Evolutionary conservation across 2,888 invertebrate species (phyloP).

Genomic region (Hydrotaea diabolus): DNA sequence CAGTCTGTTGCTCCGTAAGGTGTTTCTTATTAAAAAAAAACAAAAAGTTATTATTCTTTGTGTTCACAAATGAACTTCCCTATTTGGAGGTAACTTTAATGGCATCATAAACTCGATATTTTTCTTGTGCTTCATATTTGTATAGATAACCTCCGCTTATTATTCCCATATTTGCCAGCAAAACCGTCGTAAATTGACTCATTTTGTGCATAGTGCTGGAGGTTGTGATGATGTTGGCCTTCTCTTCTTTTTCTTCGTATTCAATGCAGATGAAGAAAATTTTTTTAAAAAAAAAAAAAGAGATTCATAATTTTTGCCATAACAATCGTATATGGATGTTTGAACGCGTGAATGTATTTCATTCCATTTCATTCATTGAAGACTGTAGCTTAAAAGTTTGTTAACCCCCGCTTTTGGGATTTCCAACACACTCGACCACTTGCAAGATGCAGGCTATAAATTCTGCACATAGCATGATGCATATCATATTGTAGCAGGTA

Average conservation of each 20-base stretch:
- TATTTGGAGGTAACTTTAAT: neutral
- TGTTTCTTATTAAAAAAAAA: too few relatives aligned
- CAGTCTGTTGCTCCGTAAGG: too few relatives aligned
- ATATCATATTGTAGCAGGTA: neutral
- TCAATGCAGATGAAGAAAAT: too few relatives aligned
- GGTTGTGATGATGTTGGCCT: neutral
- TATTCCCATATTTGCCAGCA: neutral
- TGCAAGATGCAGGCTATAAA: slow-evolving; percentile 16
- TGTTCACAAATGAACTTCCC: neutral
- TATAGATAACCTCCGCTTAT: neutral
- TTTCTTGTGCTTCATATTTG: neutral
- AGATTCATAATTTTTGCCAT: slow-evolving; percentile 39
- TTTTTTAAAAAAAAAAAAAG: neutral
- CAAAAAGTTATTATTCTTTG: neutral
- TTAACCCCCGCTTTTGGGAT: neutral
- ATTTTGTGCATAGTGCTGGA: neutral
- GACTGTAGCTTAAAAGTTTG: neutral
- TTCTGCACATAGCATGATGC: slow-evolving; percentile 23
- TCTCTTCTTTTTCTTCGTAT: too few relatives aligned
- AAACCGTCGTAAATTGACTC: neutral
- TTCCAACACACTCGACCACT: neutral
- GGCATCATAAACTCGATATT: neutral
- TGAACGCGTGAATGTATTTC: neutral
- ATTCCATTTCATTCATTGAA: neutral
- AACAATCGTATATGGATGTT: slow-evolving; percentile 7